Conservation (phyloP, 2,113 vertebrate genomes). For the Hypocryptadius cinnamomeus region DNA sequence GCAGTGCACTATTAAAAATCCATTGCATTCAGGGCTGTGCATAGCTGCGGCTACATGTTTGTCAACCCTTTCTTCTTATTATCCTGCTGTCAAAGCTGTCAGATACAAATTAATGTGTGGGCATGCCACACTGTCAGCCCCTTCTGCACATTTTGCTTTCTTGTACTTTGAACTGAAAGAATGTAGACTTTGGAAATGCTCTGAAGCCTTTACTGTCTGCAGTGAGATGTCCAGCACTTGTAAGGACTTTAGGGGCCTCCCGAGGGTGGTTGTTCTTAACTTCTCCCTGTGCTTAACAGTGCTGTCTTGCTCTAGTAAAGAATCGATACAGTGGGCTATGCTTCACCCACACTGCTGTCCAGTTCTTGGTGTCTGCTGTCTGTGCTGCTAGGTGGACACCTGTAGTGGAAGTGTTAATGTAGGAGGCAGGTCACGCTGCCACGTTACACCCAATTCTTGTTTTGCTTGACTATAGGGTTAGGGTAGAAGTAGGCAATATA, state of each 20-base stretch:
- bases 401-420: background rate
- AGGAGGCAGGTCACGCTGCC: background rate
- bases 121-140: background rate
- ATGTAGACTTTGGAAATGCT: background rate
- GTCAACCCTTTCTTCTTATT: background rate
- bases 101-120: background rate
- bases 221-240: background rate
- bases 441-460: background rate
- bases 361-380: background rate
- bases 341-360: background rate
- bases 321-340: background rate
- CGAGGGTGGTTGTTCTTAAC: background rate
- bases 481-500: background rate
- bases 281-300: background rate
- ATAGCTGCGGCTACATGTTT: background rate
- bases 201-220: background rate
- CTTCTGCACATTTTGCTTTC: background rate
- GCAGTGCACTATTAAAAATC: background rate
- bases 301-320: background rate
- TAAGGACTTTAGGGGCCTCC: background rate
- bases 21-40: background rate
- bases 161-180: background rate
- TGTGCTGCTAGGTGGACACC: background rate
- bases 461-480: background rate
- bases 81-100: background rate